These are phyloP conservation scores for Heteronetta atricapilla DNA, from an alignment of 2,113 vertebrate genomes.

Conservation along the genomic window DNA sequence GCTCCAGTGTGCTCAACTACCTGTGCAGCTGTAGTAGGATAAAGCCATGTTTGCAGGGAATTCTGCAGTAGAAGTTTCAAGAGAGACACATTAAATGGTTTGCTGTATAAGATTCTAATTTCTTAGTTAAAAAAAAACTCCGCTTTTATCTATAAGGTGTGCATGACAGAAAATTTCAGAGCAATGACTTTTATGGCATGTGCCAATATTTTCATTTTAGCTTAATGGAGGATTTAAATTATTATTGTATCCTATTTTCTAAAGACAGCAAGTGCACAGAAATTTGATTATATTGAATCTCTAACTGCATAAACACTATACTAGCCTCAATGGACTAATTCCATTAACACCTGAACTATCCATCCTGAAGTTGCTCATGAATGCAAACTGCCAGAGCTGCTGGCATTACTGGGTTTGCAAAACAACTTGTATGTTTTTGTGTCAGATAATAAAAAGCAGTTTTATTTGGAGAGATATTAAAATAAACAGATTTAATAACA, in stretches of 20 bases:
- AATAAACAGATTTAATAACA: conserved; percentile 27
- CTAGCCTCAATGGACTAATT: conserved; percentile 66
- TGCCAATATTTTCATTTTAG: conserved; percentile 58
- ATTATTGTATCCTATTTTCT: conserved; percentile 60
- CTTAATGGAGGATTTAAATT: conserved; percentile 51
- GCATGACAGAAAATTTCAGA: not conserved
- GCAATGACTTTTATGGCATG: conserved; percentile 5
- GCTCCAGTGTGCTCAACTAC: rapidly evolving
- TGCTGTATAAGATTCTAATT: not conserved
- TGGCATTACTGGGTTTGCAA: conserved; percentile 1
- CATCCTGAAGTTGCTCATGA: conserved; percentile 52
- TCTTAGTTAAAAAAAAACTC: not conserved
- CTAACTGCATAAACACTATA: conserved; percentile 60
- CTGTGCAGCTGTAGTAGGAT: rapidly evolving
- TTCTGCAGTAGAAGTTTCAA: not conserved
- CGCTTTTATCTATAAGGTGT: not conserved
- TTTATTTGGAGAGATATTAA: conserved; percentile 39
- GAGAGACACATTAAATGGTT: not conserved
- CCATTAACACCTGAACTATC: conserved; percentile 65
- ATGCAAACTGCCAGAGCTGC: conserved; percentile 44
- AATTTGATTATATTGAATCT: conserved; percentile 67
- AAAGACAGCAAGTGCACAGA: conserved; percentile 44
- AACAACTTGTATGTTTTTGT: not conserved
- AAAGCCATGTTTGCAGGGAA: not conserved
- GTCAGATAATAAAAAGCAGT: conserved; percentile 19